Evolutionary conservation across 1,140 invertebrate species (phyloP).

Genomic region (Leptinotarsa texana): DNA sequence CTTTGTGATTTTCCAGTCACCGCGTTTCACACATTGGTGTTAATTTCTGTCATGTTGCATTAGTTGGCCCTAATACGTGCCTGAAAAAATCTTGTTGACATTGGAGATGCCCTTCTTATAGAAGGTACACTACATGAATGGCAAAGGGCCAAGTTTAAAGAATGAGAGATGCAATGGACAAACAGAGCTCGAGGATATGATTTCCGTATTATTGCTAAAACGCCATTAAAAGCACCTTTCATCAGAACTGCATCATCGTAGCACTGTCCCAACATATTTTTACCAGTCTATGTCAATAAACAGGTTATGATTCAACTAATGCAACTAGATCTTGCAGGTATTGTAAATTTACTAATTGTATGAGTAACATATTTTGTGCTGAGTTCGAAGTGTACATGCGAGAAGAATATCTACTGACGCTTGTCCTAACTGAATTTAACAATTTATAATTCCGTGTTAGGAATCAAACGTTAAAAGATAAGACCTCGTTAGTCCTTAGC

Average conservation of each 20-base stretch:
- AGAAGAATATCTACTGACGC: no score
- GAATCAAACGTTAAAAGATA: no score
- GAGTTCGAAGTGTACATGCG: no score
- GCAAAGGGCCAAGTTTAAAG: slow-evolving; percentile 18
- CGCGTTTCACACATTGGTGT: slow-evolving; percentile 18
- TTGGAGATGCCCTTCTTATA: background rate
- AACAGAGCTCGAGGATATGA: slow-evolving; percentile 11
- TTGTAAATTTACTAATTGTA: no score
- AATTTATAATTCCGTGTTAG: no score
- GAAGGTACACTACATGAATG: background rate
- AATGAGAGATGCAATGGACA: slow-evolving; percentile 27
- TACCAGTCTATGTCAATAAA: background rate
- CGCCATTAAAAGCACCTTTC: background rate
- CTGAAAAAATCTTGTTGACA: no score
- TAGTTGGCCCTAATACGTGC: background rate
- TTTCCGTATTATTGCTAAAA: slow-evolving; percentile 22
- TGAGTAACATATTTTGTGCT: no score
- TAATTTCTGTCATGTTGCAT: slow-evolving; percentile 12
- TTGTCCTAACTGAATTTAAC: no score
- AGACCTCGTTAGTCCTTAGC: no score
- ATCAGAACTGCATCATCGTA: slow-evolving; percentile 22
- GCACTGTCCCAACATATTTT: background rate
- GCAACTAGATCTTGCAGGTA: no score
- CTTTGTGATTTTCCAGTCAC: slow-evolving; percentile 14
- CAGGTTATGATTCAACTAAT: no score